Percentiles rank a stretch among this genome's conserved stretches.
phyloP scores from a whole-genome alignment of 1,140 invertebrate genomes.

The Lepidurus arcticus region DNA sequence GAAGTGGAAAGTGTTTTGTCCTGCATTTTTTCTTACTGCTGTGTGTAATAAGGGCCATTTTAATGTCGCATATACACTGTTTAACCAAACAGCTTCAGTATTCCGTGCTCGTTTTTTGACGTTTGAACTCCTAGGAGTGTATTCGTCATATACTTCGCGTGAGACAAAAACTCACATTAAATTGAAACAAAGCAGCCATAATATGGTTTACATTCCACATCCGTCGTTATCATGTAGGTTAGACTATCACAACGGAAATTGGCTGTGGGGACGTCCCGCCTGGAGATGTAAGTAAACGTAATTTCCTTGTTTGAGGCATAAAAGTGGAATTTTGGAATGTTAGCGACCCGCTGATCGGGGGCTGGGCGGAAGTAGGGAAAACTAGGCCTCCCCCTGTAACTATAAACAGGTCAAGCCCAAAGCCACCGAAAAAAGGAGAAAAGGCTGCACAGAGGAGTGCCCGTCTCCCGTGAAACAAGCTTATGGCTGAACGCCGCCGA shows the following conservation, averaged over 20 bases:
- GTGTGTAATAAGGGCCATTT: conserved; percentile 15
- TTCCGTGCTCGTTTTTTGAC: neutral
- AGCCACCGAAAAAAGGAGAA: neutral
- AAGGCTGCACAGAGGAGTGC: neutral
- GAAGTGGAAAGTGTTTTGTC: neutral
- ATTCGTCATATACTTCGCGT: too few species aligned
- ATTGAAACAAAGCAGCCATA: too few species aligned
- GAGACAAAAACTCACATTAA: too few species aligned
- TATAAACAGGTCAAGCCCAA: neutral
- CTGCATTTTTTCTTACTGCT: conserved; percentile 5
- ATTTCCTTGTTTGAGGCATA: neutral
- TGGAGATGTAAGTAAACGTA: neutral
- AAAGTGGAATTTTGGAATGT: neutral
- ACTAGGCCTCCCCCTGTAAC: neutral
- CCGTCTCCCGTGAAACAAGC: neutral
- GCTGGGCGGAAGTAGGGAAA: neutral
- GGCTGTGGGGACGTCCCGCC: too few species aligned
- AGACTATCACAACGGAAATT: too few species aligned
- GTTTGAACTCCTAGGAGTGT: too few species aligned
- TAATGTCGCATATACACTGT: conserved; percentile 19
- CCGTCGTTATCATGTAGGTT: too few species aligned
- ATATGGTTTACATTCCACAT: too few species aligned
- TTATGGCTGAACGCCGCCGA: neutral
- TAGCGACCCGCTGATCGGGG: neutral
- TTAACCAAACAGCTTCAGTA: neutral